Evolutionary conservation across 1,140 invertebrate genomes (phyloP).

Genomic region (Papilio glaucus): DNA sequence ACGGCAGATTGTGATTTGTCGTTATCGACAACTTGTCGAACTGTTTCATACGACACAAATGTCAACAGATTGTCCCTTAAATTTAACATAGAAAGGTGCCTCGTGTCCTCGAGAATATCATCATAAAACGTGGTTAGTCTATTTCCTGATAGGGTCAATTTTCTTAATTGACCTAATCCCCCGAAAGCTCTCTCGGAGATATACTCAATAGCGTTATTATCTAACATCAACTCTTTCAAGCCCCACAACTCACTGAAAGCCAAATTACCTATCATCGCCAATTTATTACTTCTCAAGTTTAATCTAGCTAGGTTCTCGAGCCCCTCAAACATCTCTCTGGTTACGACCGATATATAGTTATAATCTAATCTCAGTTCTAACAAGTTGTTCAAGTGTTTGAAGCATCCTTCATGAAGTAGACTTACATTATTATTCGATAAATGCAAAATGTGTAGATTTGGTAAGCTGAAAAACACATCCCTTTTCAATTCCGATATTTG

Average conservation of each 20-base stretch:
- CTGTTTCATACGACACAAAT: slow-evolving; percentile 88
- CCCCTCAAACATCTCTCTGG: slow-evolving; percentile 88
- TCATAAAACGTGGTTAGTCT: slow-evolving; percentile 86
- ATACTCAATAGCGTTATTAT: slow-evolving; percentile 86
- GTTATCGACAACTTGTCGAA: slow-evolving; percentile 87
- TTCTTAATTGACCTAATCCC: slow-evolving; percentile 87
- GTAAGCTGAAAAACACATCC: slow-evolving; percentile 88
- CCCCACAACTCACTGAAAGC: slow-evolving; percentile 89
- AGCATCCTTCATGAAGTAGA: slow-evolving; percentile 89
- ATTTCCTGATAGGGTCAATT: slow-evolving; percentile 89
- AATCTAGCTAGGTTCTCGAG: slow-evolving; percentile 87
- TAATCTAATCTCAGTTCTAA: slow-evolving; percentile 87
- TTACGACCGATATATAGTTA: slow-evolving; percentile 88
- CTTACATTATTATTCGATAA: slow-evolving; percentile 89
- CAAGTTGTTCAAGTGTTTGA: slow-evolving; percentile 86
- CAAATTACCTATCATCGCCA: slow-evolving; percentile 88
- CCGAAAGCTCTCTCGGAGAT: slow-evolving; percentile 89
- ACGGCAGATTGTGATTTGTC: slow-evolving; percentile 84
- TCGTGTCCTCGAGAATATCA: slow-evolving; percentile 86
- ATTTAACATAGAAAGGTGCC: slow-evolving; percentile 87
- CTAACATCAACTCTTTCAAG: slow-evolving; percentile 88
- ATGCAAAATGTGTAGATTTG: slow-evolving; percentile 86
- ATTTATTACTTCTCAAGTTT: slow-evolving; percentile 87
- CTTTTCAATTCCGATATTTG: slow-evolving; percentile 88
- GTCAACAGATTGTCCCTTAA: slow-evolving; percentile 88